phyloP scores from a whole-genome alignment of 2,113 vertebrate species.

The Bufo bufo region DNA sequence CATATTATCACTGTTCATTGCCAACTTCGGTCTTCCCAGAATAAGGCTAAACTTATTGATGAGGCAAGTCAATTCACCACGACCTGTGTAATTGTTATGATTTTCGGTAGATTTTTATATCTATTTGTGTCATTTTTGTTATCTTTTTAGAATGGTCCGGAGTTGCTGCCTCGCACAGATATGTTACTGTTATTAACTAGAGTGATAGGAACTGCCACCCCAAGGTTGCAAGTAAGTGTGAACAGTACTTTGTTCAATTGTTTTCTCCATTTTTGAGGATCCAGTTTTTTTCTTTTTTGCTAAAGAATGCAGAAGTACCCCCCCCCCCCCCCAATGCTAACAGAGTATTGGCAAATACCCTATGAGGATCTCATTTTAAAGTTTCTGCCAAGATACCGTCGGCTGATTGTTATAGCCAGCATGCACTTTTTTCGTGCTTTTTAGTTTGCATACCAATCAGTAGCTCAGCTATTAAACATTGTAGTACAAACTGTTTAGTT shows the following conservation, averaged over 20 bases:
- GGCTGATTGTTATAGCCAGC: too few relatives aligned
- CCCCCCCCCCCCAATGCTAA: too few relatives aligned
- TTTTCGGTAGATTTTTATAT: neutral
- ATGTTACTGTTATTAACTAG: slow-evolving; percentile 89
- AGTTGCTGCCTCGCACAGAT: slow-evolving; percentile 88
- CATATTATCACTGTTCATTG: slow-evolving; percentile 85
- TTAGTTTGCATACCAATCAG: neutral
- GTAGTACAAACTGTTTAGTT: neutral
- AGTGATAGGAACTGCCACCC: slow-evolving; percentile 84
- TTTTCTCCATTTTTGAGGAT: neutral
- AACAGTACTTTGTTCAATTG: neutral
- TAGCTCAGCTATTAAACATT: neutral
- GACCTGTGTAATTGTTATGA: too few relatives aligned
- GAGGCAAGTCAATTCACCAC: slow-evolving; percentile 73
- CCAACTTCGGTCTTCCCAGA: slow-evolving; percentile 76
- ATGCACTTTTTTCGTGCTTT: too few relatives aligned
- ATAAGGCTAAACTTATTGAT: slow-evolving; percentile 73
- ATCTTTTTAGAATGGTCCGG: slow-evolving; percentile 84
- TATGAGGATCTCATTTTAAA: too few relatives aligned
- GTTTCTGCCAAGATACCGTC: too few relatives aligned
- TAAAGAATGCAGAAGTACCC: too few relatives aligned
- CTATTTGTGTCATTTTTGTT: neutral
- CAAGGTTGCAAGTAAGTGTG: slow-evolving; percentile 85
- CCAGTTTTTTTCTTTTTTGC: too few relatives aligned
- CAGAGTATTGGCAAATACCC: too few relatives aligned